These are phyloP conservation scores for Sparus aurata DNA, from an alignment of 2,797 vertebrate genomes.

Conservation along the genomic window DNA sequence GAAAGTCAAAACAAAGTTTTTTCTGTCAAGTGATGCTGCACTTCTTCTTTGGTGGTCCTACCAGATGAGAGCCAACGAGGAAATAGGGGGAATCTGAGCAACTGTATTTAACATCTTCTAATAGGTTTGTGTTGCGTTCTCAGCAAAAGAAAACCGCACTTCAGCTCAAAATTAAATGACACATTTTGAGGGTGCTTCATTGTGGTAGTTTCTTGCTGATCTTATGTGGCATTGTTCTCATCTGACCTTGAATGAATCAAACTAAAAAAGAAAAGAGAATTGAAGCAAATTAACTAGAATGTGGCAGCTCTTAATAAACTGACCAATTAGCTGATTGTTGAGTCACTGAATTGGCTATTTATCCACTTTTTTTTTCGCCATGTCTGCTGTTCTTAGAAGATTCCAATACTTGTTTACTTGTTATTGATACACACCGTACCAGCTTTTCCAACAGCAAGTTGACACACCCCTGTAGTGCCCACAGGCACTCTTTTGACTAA, in stretches of 20 bases:
- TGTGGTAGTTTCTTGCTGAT: background rate
- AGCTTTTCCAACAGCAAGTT: no score
- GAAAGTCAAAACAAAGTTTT: conserved; percentile 53
- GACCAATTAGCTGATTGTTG: background rate
- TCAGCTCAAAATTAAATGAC: conserved; percentile 1
- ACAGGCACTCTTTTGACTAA: no score
- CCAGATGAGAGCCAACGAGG: conserved; percentile 8
- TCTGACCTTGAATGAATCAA: conserved; percentile 13
- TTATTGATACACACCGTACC: no score
- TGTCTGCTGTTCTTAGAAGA: background rate
- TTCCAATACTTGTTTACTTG: no score
- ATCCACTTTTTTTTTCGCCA: background rate
- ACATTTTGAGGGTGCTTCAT: background rate
- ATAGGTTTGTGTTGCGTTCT: conserved; percentile 34
- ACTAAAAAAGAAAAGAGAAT: background rate
- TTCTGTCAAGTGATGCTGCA: conserved; percentile 48
- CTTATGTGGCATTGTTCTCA: background rate
- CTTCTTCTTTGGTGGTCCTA: conserved; percentile 62
- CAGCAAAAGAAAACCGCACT: conserved; percentile 42
- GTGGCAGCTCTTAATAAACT: background rate
- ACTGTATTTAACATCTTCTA: conserved; percentile 42
- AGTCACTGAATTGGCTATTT: background rate
- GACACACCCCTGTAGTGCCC: no score
- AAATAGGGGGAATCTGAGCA: conserved; percentile 32
- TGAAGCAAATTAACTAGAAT: background rate